Evolutionary conservation across 2,888 invertebrate genomes (phyloP).

Genomic region (Parnassius mnemosyne): DNA sequence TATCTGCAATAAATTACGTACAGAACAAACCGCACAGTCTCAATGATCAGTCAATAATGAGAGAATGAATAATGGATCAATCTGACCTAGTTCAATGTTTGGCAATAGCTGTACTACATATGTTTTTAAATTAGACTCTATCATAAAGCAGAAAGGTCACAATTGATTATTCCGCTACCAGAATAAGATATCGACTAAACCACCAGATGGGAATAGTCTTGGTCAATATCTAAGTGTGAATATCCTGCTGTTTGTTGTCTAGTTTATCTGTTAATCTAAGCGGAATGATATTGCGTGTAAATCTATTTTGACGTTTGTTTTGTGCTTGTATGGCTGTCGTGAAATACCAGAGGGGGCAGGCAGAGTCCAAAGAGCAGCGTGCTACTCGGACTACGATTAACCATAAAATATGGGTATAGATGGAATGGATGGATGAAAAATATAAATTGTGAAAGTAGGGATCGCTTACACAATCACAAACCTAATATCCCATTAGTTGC

Average conservation of each 20-base stretch:
- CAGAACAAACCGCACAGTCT: constrained; percentile 20
- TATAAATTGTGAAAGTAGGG: too few species aligned
- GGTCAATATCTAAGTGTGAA: constrained; percentile 12
- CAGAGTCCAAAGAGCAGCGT: too few species aligned
- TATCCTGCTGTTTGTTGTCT: constrained; percentile 17
- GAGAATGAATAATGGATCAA: constrained; percentile 34
- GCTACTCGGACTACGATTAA: too few species aligned
- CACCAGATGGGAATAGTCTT: constrained; percentile 18
- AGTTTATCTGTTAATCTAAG: constrained; percentile 11
- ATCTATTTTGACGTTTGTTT: constrained; percentile 12
- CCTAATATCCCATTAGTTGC: too few species aligned
- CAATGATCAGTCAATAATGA: constrained; percentile 33
- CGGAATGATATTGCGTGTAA: constrained; percentile 4
- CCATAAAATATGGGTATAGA: too few species aligned
- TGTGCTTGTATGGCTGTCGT: not conserved
- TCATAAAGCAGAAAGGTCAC: constrained; percentile 4
- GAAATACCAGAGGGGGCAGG: too few species aligned
- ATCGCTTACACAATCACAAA: too few species aligned
- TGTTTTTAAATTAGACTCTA: constrained; percentile 20
- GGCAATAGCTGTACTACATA: constrained; percentile 16
- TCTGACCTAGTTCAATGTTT: constrained; percentile 33
- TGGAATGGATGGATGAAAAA: too few species aligned
- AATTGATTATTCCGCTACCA: constrained; percentile 1
- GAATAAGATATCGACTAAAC: constrained; percentile 7
- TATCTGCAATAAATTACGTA: constrained; percentile 3